These are phyloP conservation scores for Trachymyrmex cornetzi DNA, from an alignment of 1,140 invertebrate genomes.

Conservation along the genomic window DNA sequence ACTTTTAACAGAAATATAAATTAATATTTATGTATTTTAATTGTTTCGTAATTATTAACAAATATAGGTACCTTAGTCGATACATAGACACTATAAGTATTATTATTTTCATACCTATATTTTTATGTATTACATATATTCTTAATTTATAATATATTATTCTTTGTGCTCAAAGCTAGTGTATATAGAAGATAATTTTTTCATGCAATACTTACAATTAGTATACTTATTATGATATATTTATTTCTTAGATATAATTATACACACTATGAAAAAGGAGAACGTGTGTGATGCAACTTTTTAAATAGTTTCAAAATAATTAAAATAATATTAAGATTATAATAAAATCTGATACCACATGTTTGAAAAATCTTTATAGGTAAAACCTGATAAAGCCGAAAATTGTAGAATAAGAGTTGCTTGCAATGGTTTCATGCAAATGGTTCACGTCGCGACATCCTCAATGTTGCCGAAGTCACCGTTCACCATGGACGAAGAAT, in stretches of 20 bases:
- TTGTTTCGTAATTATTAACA: neutral
- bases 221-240: no score
- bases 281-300: neutral
- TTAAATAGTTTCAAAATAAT: neutral
- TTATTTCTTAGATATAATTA: no score
- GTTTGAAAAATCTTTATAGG: neutral
- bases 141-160: neutral
- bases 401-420: conserved; percentile 32
- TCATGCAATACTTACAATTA: neutral
- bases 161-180: neutral
- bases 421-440: conserved; percentile 67
- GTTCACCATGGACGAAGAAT: conserved; percentile 63
- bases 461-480: conserved; percentile 32
- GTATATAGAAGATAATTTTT: neutral
- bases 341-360: neutral
- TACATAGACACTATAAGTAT: no score
- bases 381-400: conserved; percentile 10
- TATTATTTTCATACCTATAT: neutral
- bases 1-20: neutral
- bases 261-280: neutral
- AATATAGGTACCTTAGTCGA: neutral
- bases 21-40: neutral
- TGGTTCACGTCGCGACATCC: conserved; percentile 40
- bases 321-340: neutral
- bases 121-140: neutral